Base-by-base conservation (phyloP, 2,888 invertebrate species). In the Xiphydria camelus region DNA sequence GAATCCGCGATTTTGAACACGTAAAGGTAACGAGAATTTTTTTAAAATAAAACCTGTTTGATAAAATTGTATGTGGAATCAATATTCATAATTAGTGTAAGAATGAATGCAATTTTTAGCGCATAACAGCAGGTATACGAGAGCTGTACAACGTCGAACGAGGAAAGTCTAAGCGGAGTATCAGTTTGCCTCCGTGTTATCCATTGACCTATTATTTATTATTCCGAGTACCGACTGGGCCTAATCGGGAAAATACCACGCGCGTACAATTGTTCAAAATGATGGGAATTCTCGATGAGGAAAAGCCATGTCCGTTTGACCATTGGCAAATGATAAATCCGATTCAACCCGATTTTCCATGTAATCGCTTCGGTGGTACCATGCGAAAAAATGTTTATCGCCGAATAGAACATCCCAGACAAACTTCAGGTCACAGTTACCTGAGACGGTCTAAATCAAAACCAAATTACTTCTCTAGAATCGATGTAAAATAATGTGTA, bases 141-240 rank as follows among this genome's bases (percentile, higher is more conserved):
- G 47, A 69, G 0, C 53, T 79, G 0, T 83, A 72, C 50, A 58
- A 71, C 1, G 72, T 76, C 0, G 81, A 83, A 10, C 71, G 76
- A 23, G 63, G 79, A 0, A 65, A 60, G 15, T 79, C 77, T 36
- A 47, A 61, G 0, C 67, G 80, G 1, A 79, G 79, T 35, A 59
- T 82, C 0, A 74, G 78, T 0, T 57, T 80, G 2, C 80, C 80
- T 0, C 66, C 76, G 0, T 61, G 80, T 7, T 73, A 77, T 29
- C 80, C 81, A 0, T 56, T 77, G 2, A 79, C 79, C 0, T 76
- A 81, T n/a, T 80, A 78, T 48, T 79, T 79, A 1, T 71, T 78
- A 61, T 81, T 80, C 62, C 78, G 79, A 9, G 73, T 79, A 0
- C 70, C 77, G 25, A 81, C 79, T 0, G 83, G 83, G 0, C 77